These are phyloP conservation scores for Orthonevra nobilis DNA, from an alignment of 2,888 invertebrate species.

Conservation along the genomic window DNA sequence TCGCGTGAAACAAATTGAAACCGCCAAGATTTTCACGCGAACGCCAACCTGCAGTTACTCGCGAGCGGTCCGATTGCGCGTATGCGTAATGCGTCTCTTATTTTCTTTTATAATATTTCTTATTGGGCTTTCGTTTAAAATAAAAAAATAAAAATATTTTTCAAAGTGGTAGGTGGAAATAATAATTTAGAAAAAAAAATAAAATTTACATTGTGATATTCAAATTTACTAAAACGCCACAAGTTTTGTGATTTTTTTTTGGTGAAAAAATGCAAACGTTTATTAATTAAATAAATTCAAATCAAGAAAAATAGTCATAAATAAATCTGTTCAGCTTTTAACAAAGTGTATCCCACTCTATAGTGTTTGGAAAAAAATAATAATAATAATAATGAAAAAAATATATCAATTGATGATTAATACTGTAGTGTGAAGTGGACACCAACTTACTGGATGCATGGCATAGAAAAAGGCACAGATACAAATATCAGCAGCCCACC, in stretches of 20 bases:
- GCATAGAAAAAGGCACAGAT: background rate
- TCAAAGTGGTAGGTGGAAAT: slow-evolving; percentile 32
- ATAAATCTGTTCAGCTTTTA: background rate
- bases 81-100: slow-evolving; percentile 48
- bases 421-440: slow-evolving; percentile 61
- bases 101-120: slow-evolving; percentile 25
- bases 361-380: slow-evolving; percentile 6
- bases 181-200: slow-evolving; percentile 30
- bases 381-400: background rate
- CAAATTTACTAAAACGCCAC: slow-evolving; percentile 6
- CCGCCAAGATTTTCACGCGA: slow-evolving; percentile 42
- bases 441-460: slow-evolving; percentile 62
- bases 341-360: slow-evolving; percentile 7
- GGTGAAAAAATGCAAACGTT: slow-evolving; percentile 35
- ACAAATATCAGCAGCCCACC: slow-evolving; percentile 58
- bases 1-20: slow-evolving; percentile 41
- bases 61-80: slow-evolving; percentile 66
- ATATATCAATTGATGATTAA: slow-evolving; percentile 57
- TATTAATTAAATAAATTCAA: slow-evolving; percentile 28
- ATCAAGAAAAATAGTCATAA: background rate
- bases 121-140: slow-evolving; percentile 26
- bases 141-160: too few relatives aligned
- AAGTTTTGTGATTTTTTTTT: background rate
- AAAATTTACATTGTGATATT: slow-evolving; percentile 11
- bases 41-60: slow-evolving; percentile 58